Evolutionary conservation across 2,888 invertebrate species (phyloP).

Genomic region (Scaptomyza parva): DNA sequence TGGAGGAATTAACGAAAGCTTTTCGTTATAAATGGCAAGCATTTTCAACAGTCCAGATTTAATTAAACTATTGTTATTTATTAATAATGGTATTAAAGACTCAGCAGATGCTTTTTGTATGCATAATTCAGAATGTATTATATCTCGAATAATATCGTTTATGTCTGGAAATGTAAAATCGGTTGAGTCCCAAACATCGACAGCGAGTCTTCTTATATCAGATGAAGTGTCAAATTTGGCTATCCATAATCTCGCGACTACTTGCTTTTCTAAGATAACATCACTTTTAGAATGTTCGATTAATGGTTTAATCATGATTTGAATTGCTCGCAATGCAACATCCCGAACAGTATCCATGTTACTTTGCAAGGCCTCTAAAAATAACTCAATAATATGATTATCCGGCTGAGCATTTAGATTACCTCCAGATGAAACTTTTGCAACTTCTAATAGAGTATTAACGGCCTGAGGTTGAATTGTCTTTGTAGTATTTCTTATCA

Average conservation of each 20-base stretch:
- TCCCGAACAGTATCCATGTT: constrained; percentile 90
- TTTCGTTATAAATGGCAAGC: constrained; percentile 90
- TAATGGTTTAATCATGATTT: constrained; percentile 88
- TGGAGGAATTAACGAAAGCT: constrained; percentile 93
- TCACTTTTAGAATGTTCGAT: constrained; percentile 81
- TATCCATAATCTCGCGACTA: constrained; percentile 92
- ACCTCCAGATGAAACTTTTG: constrained; percentile 89
- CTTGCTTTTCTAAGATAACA: constrained; percentile 85
- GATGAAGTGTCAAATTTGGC: constrained; percentile 92
- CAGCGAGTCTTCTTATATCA: constrained; percentile 89
- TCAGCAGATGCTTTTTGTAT: constrained; percentile 93
- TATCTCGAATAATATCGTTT: constrained; percentile 87
- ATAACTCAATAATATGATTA: constrained; percentile 90
- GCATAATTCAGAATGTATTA: constrained; percentile 92
- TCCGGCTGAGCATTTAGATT: constrained; percentile 88
- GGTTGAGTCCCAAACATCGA: constrained; percentile 87
- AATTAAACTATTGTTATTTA: constrained; percentile 86
- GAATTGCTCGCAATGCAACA: constrained; percentile 91
- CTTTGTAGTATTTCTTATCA: constrained; percentile 91
- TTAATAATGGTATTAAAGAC: constrained; percentile 90
- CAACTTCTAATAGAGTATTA: constrained; percentile 92
- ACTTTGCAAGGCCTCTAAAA: constrained; percentile 91
- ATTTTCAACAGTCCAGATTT: constrained; percentile 88
- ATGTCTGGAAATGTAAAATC: constrained; percentile 85
- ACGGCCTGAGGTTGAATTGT: constrained; percentile 92